These are phyloP conservation scores for Dilophus febrilis DNA, from an alignment of 2,888 invertebrate species.

Conservation along the genomic window DNA sequence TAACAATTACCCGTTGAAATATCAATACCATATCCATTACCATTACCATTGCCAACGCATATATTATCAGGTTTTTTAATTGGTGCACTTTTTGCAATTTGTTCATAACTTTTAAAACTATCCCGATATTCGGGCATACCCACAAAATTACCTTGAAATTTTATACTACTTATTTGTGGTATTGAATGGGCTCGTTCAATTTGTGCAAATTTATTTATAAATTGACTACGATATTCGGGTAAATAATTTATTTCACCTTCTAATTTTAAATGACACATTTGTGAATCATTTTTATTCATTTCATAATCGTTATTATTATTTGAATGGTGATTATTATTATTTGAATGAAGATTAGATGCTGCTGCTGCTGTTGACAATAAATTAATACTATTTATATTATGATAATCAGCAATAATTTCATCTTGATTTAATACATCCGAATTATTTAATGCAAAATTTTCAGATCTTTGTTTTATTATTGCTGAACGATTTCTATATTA, in stretches of 20 bases:
- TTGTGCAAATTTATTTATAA: conserved; percentile 19
- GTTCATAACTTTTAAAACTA: conserved; percentile 26
- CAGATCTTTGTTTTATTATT: too few species aligned
- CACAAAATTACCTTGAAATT: conserved; percentile 24
- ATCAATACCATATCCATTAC: too few species aligned
- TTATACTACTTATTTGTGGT: conserved; percentile 26
- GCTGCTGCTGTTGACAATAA: too few species aligned
- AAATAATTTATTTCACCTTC: conserved; percentile 12
- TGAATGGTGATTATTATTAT: not conserved
- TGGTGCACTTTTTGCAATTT: conserved; percentile 26
- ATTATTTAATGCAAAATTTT: too few species aligned
- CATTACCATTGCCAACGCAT: conserved; percentile 14
- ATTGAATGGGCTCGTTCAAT: conserved; percentile 28
- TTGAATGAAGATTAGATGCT: too few species aligned
- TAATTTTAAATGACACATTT: conserved; percentile 15
- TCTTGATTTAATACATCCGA: too few species aligned
- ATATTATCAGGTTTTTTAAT: conserved; percentile 27
- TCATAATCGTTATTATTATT: not conserved
- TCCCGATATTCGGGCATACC: conserved; percentile 27
- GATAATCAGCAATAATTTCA: too few species aligned
- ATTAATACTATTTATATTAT: too few species aligned
- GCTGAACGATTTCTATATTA: too few species aligned
- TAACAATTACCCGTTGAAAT: too few species aligned
- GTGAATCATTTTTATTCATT: conserved; percentile 9
- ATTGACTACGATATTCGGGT: conserved; percentile 26